Evolutionary conservation across 2,797 vertebrate species (phyloP).

Genomic region (Rhabdomys pumilio): DNA sequence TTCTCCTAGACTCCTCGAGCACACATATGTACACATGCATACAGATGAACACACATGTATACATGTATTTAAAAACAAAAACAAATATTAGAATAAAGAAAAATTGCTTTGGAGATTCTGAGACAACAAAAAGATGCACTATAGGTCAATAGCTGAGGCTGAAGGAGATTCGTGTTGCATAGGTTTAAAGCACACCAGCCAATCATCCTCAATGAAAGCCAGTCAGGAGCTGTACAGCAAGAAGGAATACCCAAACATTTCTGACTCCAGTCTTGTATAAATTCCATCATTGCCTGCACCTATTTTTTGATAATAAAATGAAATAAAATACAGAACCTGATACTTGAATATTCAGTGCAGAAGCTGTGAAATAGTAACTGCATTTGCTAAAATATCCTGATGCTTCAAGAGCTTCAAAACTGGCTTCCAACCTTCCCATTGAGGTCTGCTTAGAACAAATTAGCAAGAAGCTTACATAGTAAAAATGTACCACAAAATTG

Average conservation of each 20-base stretch:
- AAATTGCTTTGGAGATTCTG: background rate
- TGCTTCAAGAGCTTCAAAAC: background rate
- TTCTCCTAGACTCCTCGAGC: background rate
- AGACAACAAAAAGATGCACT: background rate
- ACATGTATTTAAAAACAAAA: background rate
- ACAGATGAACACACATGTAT: too few relatives aligned
- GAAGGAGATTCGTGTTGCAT: background rate
- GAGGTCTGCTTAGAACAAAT: background rate
- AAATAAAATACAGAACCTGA: background rate
- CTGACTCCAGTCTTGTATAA: background rate
- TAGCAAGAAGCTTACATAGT: background rate
- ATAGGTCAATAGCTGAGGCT: background rate
- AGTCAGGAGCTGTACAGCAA: background rate
- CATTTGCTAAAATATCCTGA: conserved; percentile 7
- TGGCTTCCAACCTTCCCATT: background rate
- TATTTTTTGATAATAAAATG: background rate
- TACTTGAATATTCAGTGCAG: background rate
- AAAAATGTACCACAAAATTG: conserved; percentile 7
- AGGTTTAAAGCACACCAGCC: background rate
- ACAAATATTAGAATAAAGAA: background rate
- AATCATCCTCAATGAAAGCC: background rate
- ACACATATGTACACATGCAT: background rate
- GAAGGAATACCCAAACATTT: background rate
- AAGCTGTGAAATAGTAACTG: background rate
- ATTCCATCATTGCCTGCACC: background rate